phyloP scores from a whole-genome alignment of 2,113 vertebrate genomes.

The Thomomys bottae region DNA sequence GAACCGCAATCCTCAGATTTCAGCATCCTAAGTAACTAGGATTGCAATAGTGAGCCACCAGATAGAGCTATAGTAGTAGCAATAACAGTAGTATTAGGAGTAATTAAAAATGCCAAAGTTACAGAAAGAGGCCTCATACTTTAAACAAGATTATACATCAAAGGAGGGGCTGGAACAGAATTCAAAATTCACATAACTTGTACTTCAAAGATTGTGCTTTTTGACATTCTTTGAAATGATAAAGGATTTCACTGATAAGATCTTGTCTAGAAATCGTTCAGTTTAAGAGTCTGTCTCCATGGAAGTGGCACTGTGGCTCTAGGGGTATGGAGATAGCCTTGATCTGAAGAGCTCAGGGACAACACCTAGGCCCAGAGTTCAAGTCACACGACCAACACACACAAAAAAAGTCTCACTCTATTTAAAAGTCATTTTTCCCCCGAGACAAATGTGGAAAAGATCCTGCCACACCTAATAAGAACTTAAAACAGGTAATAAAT shows the following conservation, averaged over 20 bases:
- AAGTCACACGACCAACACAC: too few species aligned
- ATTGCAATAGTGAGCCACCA: too few species aligned
- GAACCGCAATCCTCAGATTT: too few species aligned
- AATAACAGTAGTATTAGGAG: background rate
- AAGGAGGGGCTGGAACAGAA: background rate
- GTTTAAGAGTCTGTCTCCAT: background rate
- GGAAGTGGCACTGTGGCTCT: too few species aligned
- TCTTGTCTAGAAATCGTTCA: background rate
- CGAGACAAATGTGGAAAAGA: background rate
- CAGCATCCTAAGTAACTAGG: too few species aligned
- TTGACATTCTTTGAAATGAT: constrained; percentile 1
- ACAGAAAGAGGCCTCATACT: background rate
- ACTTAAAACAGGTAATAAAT: background rate
- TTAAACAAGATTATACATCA: background rate
- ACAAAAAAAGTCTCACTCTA: background rate
- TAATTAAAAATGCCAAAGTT: background rate
- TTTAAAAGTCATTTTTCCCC: background rate
- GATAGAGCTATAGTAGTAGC: too few species aligned
- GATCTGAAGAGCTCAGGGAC: too few species aligned
- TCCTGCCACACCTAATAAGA: background rate
- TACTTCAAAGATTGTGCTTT: background rate
- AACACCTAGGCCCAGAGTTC: too few species aligned
- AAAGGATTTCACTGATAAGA: background rate
- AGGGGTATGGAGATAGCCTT: too few species aligned
- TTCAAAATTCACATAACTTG: background rate